These are phyloP conservation scores for Acyrthosiphon pisum DNA, from an alignment of 1,140 invertebrate genomes.

Conservation along the genomic window DNA sequence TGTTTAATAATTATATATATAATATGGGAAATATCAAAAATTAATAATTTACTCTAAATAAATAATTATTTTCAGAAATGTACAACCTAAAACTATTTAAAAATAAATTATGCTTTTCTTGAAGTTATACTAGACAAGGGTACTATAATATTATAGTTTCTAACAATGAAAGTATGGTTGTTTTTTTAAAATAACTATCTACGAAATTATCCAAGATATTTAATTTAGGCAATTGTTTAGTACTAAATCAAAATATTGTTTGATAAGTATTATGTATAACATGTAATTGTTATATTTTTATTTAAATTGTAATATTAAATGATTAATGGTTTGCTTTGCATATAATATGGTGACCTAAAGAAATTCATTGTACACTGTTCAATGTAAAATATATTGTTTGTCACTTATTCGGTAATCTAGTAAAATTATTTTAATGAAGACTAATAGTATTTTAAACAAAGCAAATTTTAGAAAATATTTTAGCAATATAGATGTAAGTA, in stretches of 20 bases:
- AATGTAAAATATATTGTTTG: background rate
- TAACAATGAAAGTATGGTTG: too few relatives aligned
- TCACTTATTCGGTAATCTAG: background rate
- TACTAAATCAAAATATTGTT: too few relatives aligned
- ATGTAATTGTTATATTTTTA: background rate
- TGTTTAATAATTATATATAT: background rate
- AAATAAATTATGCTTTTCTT: too few relatives aligned
- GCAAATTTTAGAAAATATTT: background rate
- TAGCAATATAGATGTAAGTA: background rate
- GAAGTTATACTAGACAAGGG: too few relatives aligned
- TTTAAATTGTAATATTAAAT: background rate
- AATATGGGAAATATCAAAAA: background rate
- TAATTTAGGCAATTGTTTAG: background rate
- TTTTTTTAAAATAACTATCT: too few relatives aligned
- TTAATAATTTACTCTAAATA: background rate
- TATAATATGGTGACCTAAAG: background rate
- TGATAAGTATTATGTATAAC: background rate
- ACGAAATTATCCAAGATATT: background rate
- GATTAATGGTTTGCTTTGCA: background rate
- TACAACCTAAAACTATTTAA: too few relatives aligned
- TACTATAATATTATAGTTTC: too few relatives aligned
- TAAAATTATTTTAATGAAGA: constrained; percentile 26
- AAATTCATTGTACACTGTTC: background rate
- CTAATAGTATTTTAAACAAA: background rate
- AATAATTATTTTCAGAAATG: background rate